Evolutionary conservation across 2,888 invertebrate genomes (phyloP).

Genomic region (Cephus runcator): DNA sequence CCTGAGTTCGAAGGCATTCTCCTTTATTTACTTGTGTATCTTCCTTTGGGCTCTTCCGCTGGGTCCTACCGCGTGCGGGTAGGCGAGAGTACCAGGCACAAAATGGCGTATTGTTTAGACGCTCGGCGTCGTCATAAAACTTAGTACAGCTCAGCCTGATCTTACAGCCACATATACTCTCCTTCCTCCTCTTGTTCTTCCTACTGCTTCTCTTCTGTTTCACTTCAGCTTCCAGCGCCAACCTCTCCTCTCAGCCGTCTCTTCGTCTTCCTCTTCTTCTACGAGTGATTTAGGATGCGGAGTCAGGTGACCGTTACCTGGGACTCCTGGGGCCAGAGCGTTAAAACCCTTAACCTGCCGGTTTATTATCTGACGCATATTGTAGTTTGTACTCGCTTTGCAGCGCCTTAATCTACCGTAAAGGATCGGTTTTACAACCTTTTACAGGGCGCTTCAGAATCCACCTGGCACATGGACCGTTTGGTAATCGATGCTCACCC

Average conservation of each 20-base stretch:
- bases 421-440: slow-evolving; percentile 39
- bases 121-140: slow-evolving; percentile 1
- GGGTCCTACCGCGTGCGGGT: neutral
- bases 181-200: neutral
- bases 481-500: slow-evolving; percentile 1
- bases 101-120: neutral
- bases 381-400: slow-evolving; percentile 34
- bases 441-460: slow-evolving; percentile 23
- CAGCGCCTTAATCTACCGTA: slow-evolving; percentile 42
- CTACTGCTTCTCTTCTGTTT: neutral
- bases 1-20: neutral
- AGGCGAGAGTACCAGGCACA: neutral
- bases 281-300: slow-evolving; percentile 26
- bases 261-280: neutral
- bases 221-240: neutral
- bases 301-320: slow-evolving; percentile 27
- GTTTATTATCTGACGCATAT: slow-evolving; percentile 44
- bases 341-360: slow-evolving; percentile 41
- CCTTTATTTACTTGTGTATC: slow-evolving; percentile 8
- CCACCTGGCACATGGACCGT: slow-evolving; percentile 26
- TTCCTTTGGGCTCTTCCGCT: neutral
- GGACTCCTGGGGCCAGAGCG: slow-evolving; percentile 5
- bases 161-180: neutral
- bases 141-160: neutral
- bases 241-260: neutral